Percentiles rank a stretch among this genome's conserved stretches.
phyloP scores from a whole-genome alignment of 2,888 invertebrate species.

The Chrysomela aeneicollis region DNA sequence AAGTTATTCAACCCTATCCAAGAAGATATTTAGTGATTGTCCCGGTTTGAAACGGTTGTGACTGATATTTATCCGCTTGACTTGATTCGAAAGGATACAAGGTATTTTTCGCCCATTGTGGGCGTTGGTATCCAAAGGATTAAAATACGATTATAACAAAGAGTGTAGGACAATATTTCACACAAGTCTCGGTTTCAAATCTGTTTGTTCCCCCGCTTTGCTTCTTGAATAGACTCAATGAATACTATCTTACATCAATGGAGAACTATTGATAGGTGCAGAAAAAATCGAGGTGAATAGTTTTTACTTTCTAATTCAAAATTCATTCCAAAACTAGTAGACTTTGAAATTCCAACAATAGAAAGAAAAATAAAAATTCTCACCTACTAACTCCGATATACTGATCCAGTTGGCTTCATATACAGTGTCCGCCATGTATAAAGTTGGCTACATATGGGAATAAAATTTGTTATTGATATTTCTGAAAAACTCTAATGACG shows the following conservation, averaged over 20 bases:
- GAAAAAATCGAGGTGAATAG: too few species aligned
- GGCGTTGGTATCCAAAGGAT: conserved; percentile 51
- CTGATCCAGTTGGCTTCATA: too few species aligned
- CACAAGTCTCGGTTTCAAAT: conserved; percentile 15
- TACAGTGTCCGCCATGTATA: too few species aligned
- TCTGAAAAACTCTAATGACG: too few species aligned
- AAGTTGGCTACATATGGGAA: too few species aligned
- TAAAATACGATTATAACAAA: conserved; percentile 42
- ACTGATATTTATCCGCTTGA: conserved; percentile 53
- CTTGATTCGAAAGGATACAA: conserved; percentile 45
- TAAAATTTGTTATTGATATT: too few species aligned
- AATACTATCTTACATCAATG: not conserved
- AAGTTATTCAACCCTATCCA: not conserved
- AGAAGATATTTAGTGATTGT: not conserved
- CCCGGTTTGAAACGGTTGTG: conserved; percentile 51
- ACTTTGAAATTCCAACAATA: too few species aligned
- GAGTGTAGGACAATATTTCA: conserved; percentile 30
- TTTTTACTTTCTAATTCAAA: too few species aligned
- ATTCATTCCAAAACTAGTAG: too few species aligned
- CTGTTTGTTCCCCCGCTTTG: not conserved
- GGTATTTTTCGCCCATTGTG: conserved; percentile 47
- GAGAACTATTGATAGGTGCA: too few species aligned
- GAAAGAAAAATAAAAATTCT: too few species aligned
- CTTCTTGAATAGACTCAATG: not conserved
- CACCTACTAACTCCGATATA: too few species aligned